A percentile compares a stretch with the other conserved stretches of the same genome.
These are phyloP conservation scores for Dynastes grantii DNA, from an alignment of 2,888 invertebrate species.

Conservation along the genomic window DNA sequence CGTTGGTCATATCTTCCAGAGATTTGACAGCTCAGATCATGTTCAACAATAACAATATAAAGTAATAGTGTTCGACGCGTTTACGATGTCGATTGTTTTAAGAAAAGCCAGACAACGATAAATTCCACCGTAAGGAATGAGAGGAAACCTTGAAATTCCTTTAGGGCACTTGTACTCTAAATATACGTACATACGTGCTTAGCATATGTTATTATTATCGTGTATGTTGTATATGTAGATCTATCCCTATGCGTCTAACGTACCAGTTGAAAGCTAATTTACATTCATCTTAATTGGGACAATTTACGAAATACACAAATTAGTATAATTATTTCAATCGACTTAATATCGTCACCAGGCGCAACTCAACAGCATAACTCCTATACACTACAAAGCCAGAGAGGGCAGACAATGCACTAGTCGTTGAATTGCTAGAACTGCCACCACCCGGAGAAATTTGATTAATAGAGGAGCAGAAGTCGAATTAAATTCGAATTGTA, in stretches of 20 bases:
- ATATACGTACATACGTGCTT: too few relatives aligned
- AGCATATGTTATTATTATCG: too few relatives aligned
- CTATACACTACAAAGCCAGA: not conserved
- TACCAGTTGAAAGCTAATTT: constrained; percentile 18
- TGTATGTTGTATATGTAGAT: not conserved
- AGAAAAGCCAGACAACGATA: too few relatives aligned
- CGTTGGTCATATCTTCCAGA: too few relatives aligned
- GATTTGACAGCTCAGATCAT: too few relatives aligned
- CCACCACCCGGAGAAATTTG: constrained; percentile 3
- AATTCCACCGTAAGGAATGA: too few relatives aligned
- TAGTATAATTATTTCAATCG: constrained; percentile 36
- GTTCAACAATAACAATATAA: too few relatives aligned
- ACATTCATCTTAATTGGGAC: constrained; percentile 31
- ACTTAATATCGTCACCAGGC: constrained; percentile 27
- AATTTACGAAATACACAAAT: constrained; percentile 33
- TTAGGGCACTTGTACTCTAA: too few relatives aligned
- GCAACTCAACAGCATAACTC: not conserved
- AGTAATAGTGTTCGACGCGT: too few relatives aligned
- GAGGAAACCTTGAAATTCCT: too few relatives aligned
- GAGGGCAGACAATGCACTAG: constrained; percentile 3
- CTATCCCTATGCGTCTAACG: not conserved
- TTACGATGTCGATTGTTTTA: too few relatives aligned
- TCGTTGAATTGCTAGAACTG: not conserved
- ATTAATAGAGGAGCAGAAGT: constrained; percentile 12
- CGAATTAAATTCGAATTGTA: constrained; percentile 20